Evolutionary conservation across 35 echinoderm and acorn worm species (phyloP).

Genomic region (Holothuria glaberrima): DNA sequence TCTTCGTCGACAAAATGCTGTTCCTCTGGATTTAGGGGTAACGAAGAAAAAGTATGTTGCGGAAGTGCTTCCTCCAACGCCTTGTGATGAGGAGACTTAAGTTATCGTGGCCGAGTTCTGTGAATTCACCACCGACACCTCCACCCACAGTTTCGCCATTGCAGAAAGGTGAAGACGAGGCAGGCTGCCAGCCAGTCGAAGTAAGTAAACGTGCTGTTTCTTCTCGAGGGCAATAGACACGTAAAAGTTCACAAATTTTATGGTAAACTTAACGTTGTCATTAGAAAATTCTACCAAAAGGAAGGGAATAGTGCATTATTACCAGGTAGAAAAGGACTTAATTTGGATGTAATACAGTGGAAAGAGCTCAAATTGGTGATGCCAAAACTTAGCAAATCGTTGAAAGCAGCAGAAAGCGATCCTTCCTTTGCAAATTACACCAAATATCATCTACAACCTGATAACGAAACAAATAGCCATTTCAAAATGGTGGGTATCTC

Average conservation of each 20-base stretch:
- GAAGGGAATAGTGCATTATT: background rate
- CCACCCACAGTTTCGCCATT: conserved; percentile 10
- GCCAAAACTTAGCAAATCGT: background rate
- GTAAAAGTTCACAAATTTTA: conserved; percentile 3
- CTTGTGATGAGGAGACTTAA: background rate
- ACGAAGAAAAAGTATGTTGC: background rate
- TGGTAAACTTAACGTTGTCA: background rate
- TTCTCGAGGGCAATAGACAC: background rate
- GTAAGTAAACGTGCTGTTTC: conserved; percentile 27
- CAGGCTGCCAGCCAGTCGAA: too few species aligned
- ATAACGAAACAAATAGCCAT: background rate
- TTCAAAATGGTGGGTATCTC: conserved; percentile 20
- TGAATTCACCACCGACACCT: background rate
- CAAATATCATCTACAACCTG: conserved; percentile 2
- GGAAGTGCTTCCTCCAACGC: background rate
- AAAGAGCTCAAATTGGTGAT: conserved; percentile 6
- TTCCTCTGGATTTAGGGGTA: conserved; percentile 17
- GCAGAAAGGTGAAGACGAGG: background rate
- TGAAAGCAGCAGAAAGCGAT: background rate
- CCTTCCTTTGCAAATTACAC: background rate
- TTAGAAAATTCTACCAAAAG: conserved; percentile 21
- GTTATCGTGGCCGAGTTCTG: background rate
- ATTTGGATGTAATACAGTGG: conserved; percentile 6
- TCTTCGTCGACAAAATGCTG: background rate
- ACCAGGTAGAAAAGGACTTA: conserved; percentile 7